Base-by-base conservation (phyloP, 2,888 invertebrate genomes). In the Ophion ellenae region DNA sequence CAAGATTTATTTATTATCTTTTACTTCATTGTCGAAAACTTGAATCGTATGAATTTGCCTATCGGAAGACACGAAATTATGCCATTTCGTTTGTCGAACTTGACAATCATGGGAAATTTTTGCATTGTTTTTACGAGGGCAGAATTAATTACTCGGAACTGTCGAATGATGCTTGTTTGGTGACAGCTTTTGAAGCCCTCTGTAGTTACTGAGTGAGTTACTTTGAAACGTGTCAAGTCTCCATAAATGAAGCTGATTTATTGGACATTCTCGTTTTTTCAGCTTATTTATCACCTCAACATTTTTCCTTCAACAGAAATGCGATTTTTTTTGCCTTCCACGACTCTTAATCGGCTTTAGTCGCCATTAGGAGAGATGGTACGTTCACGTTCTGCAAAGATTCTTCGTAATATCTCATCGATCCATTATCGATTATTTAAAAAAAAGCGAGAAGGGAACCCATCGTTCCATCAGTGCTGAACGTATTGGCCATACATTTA, bases 371-470 rank as follows among this genome's bases (percentile, higher is more conserved):
- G 53, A 9, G 47, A 20, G 20, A 61, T n/a, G 28, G 9, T 5
- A 14, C 7, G 47, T 57, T 76, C 47, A 20, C 71, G 67, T 66
- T 73, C 20, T 59, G 63, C 70, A 64, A 70, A 75, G 24, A 63
- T 36, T 24, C 24, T 32, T 20, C 57, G 66, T 59, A 59, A 71
- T 73, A 59, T 32, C 70, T 83, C 71, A 28, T 73, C 82, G 66
- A 64, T 73, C 53, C 45, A 32, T 74, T 74, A 66, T 81, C 67
- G 74, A 59, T 59, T 40, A 36, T 47, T 53, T 63, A 36, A 20
- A 47, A 47, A 71, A 71, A 71, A 57, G 3, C 32, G 47, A 47
- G 14, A 11, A 9, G 67, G 36, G 47, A 20, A 53, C 61, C 20
- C 6, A 61, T 5, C 28, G 32, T n/a, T 28, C 59, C 20, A 24